Evolutionary conservation across 2,113 vertebrate species (phyloP).

Genomic region (Caranx melampygus): DNA sequence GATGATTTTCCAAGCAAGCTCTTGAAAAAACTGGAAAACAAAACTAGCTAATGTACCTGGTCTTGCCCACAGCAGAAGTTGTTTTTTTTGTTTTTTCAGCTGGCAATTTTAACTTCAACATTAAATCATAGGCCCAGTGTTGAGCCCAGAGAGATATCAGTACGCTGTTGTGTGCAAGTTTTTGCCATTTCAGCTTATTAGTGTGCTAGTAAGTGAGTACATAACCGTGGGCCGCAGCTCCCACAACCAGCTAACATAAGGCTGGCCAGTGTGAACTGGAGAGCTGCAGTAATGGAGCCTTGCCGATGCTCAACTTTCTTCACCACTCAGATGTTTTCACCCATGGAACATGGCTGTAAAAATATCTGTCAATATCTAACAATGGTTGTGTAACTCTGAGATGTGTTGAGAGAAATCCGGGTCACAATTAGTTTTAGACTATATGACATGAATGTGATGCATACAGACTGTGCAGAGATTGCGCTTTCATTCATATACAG

Average conservation of each 20-base stretch:
- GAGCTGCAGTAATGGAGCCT: not conserved
- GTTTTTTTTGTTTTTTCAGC: not conserved
- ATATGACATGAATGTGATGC: not conserved
- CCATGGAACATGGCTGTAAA: not conserved
- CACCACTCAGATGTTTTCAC: not conserved
- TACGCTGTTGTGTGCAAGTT: not conserved
- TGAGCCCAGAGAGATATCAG: not conserved
- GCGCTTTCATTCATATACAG: not conserved
- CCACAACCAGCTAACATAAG: not conserved
- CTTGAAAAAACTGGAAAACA: not conserved
- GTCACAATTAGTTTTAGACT: not conserved
- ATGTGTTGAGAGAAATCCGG: not conserved
- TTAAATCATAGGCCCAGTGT: not conserved
- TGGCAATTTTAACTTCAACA: not conserved
- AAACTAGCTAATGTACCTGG: not conserved
- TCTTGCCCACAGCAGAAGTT: not conserved
- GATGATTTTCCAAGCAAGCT: not conserved
- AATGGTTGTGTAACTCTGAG: not conserved
- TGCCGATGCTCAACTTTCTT: not conserved
- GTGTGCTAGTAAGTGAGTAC: conserved; percentile 9
- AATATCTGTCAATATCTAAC: too few species aligned
- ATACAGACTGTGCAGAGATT: not conserved
- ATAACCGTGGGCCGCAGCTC: not conserved
- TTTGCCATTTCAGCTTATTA: conserved; percentile 24
- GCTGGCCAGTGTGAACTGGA: not conserved